Conservation (phyloP, 1,140 invertebrate species). For the Daktulosphaira vitifoliae region DNA sequence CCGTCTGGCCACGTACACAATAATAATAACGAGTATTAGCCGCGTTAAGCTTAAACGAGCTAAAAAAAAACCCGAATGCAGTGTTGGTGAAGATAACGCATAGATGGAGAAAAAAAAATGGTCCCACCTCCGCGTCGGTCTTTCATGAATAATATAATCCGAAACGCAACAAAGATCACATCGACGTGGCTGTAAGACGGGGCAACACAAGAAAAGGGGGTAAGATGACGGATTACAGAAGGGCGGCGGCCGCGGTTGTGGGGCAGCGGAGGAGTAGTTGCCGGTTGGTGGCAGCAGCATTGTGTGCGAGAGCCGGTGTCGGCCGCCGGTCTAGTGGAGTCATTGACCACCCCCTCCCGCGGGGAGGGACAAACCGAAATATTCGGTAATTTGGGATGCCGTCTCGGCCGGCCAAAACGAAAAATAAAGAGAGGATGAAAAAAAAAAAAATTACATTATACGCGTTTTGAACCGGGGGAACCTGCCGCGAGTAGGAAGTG, state of each 20-base stretch:
- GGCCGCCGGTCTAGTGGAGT: constrained; percentile 9
- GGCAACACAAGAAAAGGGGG: background rate
- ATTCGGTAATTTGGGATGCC: constrained; percentile 17
- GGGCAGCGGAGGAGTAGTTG: background rate
- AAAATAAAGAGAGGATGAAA: background rate
- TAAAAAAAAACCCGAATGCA: background rate
- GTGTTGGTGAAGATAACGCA: too few relatives aligned
- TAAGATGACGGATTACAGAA: constrained; percentile 26
- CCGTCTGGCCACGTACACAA: background rate
- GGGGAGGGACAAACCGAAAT: background rate
- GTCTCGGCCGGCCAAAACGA: constrained; percentile 11
- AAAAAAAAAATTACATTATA: constrained; percentile 9
- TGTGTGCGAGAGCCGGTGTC: constrained; percentile 12
- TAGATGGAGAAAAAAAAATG: too few relatives aligned
- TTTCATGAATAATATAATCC: constrained; percentile 27
- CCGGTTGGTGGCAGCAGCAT: background rate
- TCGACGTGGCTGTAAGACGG: background rate
- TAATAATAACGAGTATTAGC: background rate
- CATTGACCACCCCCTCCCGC: constrained; percentile 20
- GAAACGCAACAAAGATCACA: constrained; percentile 4
- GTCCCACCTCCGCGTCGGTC: too few relatives aligned
- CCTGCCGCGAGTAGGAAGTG: background rate
- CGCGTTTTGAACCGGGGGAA: background rate
- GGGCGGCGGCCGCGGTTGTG: background rate
- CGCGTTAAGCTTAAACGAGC: constrained; percentile 12